Evolutionary conservation across 2,888 invertebrate species (phyloP), one percentile per base, ranked within the genome.

Genomic region (Marronus borbonicus): DNA sequence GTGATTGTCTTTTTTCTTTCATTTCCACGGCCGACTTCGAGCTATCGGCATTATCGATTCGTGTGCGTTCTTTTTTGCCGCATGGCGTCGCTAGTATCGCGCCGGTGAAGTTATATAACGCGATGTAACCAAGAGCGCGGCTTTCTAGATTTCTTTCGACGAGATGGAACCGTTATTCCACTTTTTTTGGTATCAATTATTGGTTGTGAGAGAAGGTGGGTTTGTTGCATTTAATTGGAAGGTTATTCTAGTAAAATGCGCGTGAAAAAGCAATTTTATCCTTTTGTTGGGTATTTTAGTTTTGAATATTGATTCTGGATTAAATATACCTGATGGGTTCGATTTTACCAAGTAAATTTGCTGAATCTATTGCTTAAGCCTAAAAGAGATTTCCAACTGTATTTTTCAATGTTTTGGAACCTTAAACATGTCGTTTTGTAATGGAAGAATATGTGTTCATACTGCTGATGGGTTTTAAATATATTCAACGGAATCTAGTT

Each of bases 1-100:
- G 12, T 28, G 49, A 68, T 68, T 49, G 66, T 68, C 50, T 68
- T 68, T 68, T 68, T 68, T 68, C 1, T 12, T 7, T 64, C 28
- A n/a, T 39, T 65, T 31, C 39, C 65, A n/a, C 17, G 17, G 52
- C 52, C n/a, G n/a, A 52, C 3, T 52, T 44, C 3, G n/a, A 52
- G n/a, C n/a, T 44, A 14, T n/a, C 7, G 17, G 49, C 66, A 1
- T 44, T 44, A 68, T 68, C 49, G 66, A 68, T 68, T 68, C 36
- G 20, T 68, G 24, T 68, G 7, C 24, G 24, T 60, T 24, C 8
- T 12, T 60, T 60, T 68, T 49, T 66, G 17, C 44, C 31, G 65
- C 36, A n/a, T 17, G 36, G 36, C 65, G 65, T 12, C 39, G 65
- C 39, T 36, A 39, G 12, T 28, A 55, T 72, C 60, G 28, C 31